These are phyloP conservation scores for Hemibagrus guttatus DNA, from an alignment of 2,797 vertebrate genomes.

Conservation along the genomic window DNA sequence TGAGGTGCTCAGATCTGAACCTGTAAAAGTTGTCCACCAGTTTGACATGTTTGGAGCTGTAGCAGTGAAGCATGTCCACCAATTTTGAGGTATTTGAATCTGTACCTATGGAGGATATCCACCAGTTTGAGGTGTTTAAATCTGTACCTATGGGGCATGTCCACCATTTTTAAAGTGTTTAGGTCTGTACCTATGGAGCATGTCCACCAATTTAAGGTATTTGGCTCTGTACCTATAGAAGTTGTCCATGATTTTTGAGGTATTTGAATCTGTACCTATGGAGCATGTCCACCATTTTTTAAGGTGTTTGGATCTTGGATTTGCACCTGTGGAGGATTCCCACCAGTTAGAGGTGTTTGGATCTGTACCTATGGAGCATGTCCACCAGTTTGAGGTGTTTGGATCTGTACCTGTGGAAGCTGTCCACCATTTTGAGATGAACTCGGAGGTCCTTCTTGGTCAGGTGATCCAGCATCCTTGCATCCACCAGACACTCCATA, in stretches of 20 bases:
- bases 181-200: neutral
- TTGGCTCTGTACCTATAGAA: too few species aligned
- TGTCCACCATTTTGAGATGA: slow-evolving; percentile 99
- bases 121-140: neutral
- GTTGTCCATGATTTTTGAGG: neutral
- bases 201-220: neutral
- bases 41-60: too few species aligned
- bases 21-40: neutral
- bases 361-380: neutral
- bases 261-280: neutral
- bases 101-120: neutral
- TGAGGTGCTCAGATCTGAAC: neutral
- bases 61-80: too few species aligned
- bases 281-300: neutral
- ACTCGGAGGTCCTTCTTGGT: slow-evolving; percentile 98
- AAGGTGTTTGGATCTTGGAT: neutral
- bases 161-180: neutral
- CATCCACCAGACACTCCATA: slow-evolving; percentile 98
- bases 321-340: slow-evolving; percentile 97
- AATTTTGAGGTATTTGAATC: too few species aligned
- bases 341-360: slow-evolving; percentile 90
- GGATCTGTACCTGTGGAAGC: slow-evolving; percentile 89
- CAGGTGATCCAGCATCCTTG: slow-evolving; percentile 96
- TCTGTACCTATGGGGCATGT: neutral
- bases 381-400: neutral